These are phyloP conservation scores for Schrankia costaestrigalis DNA, from an alignment of 2,888 invertebrate genomes.

Conservation along the genomic window DNA sequence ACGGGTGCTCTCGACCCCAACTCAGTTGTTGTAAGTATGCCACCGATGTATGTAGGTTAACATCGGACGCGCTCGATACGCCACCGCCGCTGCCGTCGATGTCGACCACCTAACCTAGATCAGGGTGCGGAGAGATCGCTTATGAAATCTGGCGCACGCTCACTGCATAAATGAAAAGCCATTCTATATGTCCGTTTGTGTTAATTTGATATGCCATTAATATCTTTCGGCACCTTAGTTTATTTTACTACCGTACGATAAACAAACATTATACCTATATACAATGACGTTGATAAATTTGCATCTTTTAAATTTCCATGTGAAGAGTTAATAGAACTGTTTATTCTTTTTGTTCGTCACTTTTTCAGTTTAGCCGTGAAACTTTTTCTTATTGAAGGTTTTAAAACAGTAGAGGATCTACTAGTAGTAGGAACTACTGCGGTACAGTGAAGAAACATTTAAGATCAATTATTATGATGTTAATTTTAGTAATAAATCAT, in stretches of 20 bases:
- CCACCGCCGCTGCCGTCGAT: conserved; percentile 64
- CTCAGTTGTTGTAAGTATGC: conserved; percentile 62
- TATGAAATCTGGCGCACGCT: conserved; percentile 78
- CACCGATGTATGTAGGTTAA: conserved; percentile 74
- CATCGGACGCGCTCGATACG: conserved; percentile 79
- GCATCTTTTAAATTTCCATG: no score
- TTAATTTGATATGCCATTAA: conserved; percentile 39
- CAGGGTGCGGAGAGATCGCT: conserved; percentile 79
- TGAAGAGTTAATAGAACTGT: no score
- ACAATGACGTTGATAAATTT: no score
- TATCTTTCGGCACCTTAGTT: conserved; percentile 9
- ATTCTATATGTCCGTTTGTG: conserved; percentile 55
- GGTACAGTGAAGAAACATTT: no score
- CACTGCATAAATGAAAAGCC: conserved; percentile 70
- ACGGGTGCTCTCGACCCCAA: conserved; percentile 71
- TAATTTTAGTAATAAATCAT: no score
- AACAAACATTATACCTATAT: no score
- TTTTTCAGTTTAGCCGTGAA: not conserved
- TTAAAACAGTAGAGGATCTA: no score
- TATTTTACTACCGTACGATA: no score
- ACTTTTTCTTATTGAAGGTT: no score
- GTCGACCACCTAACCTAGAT: conserved; percentile 80
- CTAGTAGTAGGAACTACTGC: no score
- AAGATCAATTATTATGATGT: no score
- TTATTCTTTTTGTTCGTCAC: not conserved